Evolutionary conservation across 2,888 invertebrate species (phyloP).

Genomic region (Dolichomitus sp.): DNA sequence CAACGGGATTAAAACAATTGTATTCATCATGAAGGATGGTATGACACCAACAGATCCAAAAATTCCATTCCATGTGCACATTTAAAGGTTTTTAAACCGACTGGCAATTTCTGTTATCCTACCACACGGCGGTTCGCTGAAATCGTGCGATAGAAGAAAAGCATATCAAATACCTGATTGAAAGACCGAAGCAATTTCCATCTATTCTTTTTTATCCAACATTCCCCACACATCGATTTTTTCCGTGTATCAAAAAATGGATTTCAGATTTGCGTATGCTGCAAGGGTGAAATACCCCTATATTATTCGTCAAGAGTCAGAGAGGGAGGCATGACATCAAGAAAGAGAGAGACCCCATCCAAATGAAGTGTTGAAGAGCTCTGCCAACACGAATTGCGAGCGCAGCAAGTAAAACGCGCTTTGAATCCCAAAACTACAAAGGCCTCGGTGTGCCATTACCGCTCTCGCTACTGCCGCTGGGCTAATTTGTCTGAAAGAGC

Average conservation of each 20-base stretch:
- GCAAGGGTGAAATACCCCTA: conserved; percentile 36
- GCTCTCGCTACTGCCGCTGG: conserved; percentile 78
- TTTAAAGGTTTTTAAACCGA: background rate
- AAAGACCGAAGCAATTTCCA: background rate
- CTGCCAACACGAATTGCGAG: conserved; percentile 82
- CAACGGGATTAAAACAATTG: too few relatives aligned
- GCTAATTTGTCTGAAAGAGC: conserved; percentile 85
- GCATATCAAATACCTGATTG: background rate
- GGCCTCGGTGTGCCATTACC: conserved; percentile 67
- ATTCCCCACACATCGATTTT: background rate
- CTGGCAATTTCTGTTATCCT: background rate
- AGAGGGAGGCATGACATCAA: conserved; percentile 46
- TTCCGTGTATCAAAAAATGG: conserved; percentile 25
- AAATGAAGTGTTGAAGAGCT: conserved; percentile 85
- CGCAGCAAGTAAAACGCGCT: conserved; percentile 82
- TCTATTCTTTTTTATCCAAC: background rate
- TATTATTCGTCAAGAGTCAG: conserved; percentile 54
- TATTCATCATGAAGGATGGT: too few relatives aligned
- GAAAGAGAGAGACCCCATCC: conserved; percentile 71
- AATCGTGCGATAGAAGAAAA: background rate
- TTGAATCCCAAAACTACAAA: conserved; percentile 84
- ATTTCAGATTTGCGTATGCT: conserved; percentile 36
- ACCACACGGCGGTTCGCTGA: background rate
- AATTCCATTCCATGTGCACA: background rate
- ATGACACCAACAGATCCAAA: background rate